Evolutionary conservation across 2,113 vertebrate genomes (phyloP).

Genomic region (Tenebrosternarchus preto): DNA sequence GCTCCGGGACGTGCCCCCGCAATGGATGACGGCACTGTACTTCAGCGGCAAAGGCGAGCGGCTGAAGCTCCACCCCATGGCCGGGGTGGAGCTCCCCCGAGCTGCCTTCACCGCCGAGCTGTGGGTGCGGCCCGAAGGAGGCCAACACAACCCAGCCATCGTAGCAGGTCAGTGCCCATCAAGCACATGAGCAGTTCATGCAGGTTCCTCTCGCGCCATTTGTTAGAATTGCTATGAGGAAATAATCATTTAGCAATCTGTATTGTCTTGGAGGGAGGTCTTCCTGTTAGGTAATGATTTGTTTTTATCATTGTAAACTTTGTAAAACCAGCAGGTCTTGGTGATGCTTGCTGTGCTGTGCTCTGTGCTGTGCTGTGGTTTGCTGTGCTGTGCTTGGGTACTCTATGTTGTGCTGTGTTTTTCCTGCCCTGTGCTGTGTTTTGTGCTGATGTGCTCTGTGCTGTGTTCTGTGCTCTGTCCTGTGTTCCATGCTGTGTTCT

Average conservation of each 20-base stretch:
- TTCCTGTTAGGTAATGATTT: not conserved
- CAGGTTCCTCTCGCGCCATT: too few species aligned
- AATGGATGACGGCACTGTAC: slow-evolving; percentile 79
- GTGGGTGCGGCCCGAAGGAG: slow-evolving; percentile 91
- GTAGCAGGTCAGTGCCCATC: slow-evolving; percentile 83
- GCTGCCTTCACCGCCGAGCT: slow-evolving; percentile 85
- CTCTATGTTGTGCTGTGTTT: too few species aligned
- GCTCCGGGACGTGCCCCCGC: slow-evolving; percentile 57
- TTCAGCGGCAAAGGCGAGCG: slow-evolving; percentile 83
- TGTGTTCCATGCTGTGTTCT: too few species aligned
- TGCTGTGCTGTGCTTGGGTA: too few species aligned
- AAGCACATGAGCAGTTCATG: too few species aligned
- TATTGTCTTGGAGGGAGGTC: too few species aligned
- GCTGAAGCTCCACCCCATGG: slow-evolving; percentile 76
- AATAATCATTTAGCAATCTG: too few species aligned
- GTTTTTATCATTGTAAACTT: not conserved
- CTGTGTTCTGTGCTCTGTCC: too few species aligned
- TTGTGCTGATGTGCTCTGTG: too few species aligned
- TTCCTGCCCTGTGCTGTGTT: too few species aligned
- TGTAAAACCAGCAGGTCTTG: not conserved
- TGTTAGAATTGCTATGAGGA: too few species aligned
- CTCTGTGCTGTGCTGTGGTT: too few species aligned
- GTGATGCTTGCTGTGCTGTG: not conserved
- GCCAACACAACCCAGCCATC: slow-evolving; percentile 87
- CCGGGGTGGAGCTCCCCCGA: slow-evolving; percentile 76